Evolutionary conservation across 35 echinoderm and acorn worm genomes (phyloP), one percentile per base, ranked within the genome.

Genomic region (Heliocidaris erythrogramma): DNA sequence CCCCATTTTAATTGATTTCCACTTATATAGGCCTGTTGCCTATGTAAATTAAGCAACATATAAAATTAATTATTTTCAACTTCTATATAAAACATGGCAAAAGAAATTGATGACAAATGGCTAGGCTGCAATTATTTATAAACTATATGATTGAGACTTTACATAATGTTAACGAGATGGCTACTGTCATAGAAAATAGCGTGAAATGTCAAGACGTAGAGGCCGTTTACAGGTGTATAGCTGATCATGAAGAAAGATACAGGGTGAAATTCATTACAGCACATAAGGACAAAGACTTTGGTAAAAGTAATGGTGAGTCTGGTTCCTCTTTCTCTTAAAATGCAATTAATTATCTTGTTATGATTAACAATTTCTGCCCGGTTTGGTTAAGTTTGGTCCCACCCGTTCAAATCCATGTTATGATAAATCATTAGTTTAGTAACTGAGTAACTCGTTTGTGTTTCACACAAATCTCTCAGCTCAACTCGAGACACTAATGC

Each of bases 191-290:
- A 12, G 60, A 69, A 18, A 69, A 27, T 18, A 4, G 60, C 17
- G 30, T 92, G 29, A 92, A 56, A 92, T 92, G 13, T 92, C 42
- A 56, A 31, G 48, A 56, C 29, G 49, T 92, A 1, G 49, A 92
- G 49, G 90, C 30, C 29, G 90, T 92, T 31, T 92, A 92, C 27
- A 92, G 48, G n/a, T 92, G 90, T 27, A 92, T 92, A 14, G 42
- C 90, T 30, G 90, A 92, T 48, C 90, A 92, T 48, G 90, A 92
- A 56, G 90, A 92, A 48, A 48, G 90, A 18, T 92, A 92, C 49
- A 92, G 90, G 48, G 90, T 92, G 11, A 92, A 92, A 92, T 92
- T 92, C 90, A 92, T 92, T 53, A 92, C 90, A 6, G 90, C 49
- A 48, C 90, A 92, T 56, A 92, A 92, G 49, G 90, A 92, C 29